Conservation (phyloP, 1,140 invertebrate genomes). For the Diuraphis noxia region DNA sequence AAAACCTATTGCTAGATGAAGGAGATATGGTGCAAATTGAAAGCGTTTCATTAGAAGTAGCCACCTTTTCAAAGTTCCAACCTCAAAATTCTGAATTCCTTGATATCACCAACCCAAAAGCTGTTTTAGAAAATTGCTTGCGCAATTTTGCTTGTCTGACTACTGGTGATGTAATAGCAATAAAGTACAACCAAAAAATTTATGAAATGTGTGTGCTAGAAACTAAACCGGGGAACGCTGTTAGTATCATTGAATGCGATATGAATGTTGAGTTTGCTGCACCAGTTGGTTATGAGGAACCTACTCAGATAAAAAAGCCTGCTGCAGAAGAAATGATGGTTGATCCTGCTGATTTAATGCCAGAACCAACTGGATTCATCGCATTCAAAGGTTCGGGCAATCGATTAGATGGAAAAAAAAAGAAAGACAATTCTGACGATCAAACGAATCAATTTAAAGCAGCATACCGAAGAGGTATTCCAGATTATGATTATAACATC, state of each 20-base stretch:
- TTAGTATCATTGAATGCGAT: conserved; percentile 99
- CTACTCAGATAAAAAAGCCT: conserved; percentile 62
- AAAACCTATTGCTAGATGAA: conserved; percentile 90
- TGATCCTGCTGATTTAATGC: conserved; percentile 71
- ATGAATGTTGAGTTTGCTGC: conserved; percentile 99
- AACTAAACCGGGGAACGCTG: conserved; percentile 90
- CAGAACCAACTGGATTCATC: conserved; percentile 73
- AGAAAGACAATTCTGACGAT: conserved; percentile 58
- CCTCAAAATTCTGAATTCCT: conserved; percentile 95
- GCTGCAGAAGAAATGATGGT: conserved; percentile 67
- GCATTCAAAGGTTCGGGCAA: conserved; percentile 73
- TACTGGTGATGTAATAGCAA: conserved; percentile 93
- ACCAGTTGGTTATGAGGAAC: conserved; percentile 92
- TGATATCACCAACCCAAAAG: conserved; percentile 97
- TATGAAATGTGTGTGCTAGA: conserved; percentile 96
- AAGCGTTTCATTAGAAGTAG: conserved; percentile 90
- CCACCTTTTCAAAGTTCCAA: conserved; percentile 97
- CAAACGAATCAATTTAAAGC: conserved; percentile 58
- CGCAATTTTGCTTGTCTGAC: conserved; percentile 97
- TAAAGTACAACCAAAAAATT: conserved; percentile 93
- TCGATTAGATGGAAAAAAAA: conserved; percentile 65
- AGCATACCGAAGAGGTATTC: conserved; percentile 79
- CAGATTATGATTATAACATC: conserved; percentile 90
- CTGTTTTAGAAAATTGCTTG: conserved; percentile 93
- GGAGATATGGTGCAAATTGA: conserved; percentile 88